Evolutionary conservation across 2,797 vertebrate species (phyloP), one percentile per base, ranked within the genome.

Genomic region (Phoebastria nigripes): DNA sequence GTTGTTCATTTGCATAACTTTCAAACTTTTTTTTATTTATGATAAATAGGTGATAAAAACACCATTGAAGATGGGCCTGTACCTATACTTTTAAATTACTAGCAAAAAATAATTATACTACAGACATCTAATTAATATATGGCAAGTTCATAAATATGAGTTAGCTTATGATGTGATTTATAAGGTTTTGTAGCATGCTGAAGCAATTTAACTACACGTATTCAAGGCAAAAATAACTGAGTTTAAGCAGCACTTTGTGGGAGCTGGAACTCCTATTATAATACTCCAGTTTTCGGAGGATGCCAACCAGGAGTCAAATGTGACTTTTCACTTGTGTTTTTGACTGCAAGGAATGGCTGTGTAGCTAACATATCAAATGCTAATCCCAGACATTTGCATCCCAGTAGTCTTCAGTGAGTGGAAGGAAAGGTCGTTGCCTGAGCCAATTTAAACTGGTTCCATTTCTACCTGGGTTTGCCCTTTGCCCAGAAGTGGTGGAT

Each of bases 81-180:
- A 87, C 90, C 76, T 47, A 7, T 41, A 7, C 21, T 73, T 96
- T 89, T 52, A 95, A 77, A 93, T 70, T 7, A 46, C 18, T 39
- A 46, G 65, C 79, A 89, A 96, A 94, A 95, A 51, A 24, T 22
- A 71, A 87, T 94, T 95, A 65, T 58, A 63, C 42, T 81, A 16
- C 95, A 70, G 25, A 56, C 77, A 33, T 21, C 15, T 90, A 72
- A 90, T 90, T 92, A 91, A 90, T 70, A 89, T 37, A 72, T 19
- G 55, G 44, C 56, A 76, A 49, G 29, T 49, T 52, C 66, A 86
- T 94, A 88, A 91, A 91, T 87, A 67, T 35, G 12, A 91, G 51
- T 90, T 25, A 58, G 18, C 33, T 93, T 39, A 61, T 67, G 63
- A 29, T 29, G 19, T 87, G 69, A 93, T 79, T 93, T 59, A 92